Percentiles rank a stretch among this genome's conserved stretches.
Evolutionary conservation across 2,888 invertebrate species (phyloP).

Genomic region (Hipparchia semele): DNA sequence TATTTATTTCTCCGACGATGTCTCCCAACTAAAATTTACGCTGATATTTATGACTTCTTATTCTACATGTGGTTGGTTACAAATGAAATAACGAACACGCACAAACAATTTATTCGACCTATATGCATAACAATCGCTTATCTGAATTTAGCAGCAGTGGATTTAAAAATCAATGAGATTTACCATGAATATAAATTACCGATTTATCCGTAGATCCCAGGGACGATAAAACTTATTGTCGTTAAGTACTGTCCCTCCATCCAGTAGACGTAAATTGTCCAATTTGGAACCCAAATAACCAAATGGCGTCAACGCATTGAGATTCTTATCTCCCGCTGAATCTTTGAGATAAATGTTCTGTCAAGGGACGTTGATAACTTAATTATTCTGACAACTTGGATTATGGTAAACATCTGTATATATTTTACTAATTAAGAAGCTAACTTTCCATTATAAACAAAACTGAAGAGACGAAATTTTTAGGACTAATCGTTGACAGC

Average conservation of each 20-base stretch:
- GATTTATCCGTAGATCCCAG: slow-evolving; percentile 62
- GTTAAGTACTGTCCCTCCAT: slow-evolving; percentile 65
- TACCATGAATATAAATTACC: slow-evolving; percentile 72
- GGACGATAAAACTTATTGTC: slow-evolving; percentile 72
- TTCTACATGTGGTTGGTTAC: background rate
- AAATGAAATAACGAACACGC: slow-evolving; percentile 6
- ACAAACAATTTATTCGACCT: slow-evolving; percentile 1
- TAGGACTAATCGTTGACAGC: too few species aligned
- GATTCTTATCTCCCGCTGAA: slow-evolving; percentile 70
- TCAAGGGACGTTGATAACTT: slow-evolving; percentile 59
- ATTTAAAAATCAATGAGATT: slow-evolving; percentile 53
- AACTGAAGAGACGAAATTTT: too few species aligned
- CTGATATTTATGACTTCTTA: slow-evolving; percentile 9
- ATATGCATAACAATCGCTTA: slow-evolving; percentile 38
- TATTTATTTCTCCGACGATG: slow-evolving; percentile 16
- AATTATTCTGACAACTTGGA: slow-evolving; percentile 24
- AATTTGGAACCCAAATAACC: slow-evolving; percentile 68
- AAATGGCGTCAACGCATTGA: slow-evolving; percentile 76
- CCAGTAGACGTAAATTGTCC: slow-evolving; percentile 74
- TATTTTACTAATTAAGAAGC: background rate
- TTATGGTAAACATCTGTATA: background rate
- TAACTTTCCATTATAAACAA: too few species aligned
- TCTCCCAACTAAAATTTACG: slow-evolving; percentile 17
- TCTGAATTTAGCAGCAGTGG: slow-evolving; percentile 49
- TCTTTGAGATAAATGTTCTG: slow-evolving; percentile 68